Percentiles rank a stretch among this genome's conserved stretches.
Evolutionary conservation across 2,113 vertebrate species (phyloP).

Genomic region (Pycnonotus jocosus): DNA sequence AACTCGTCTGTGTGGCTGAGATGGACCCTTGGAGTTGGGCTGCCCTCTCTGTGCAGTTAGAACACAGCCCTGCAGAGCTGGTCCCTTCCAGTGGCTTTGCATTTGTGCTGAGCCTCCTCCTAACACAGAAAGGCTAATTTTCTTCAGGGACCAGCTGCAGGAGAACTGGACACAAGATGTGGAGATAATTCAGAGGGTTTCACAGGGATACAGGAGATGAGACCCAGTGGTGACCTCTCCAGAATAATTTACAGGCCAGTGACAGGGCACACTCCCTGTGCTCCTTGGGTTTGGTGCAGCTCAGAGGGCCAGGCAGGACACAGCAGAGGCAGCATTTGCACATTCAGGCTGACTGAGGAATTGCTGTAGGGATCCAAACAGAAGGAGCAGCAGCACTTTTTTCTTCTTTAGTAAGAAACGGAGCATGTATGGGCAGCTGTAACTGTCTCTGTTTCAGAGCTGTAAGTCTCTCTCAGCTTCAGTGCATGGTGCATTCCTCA

Average conservation of each 20-base stretch:
- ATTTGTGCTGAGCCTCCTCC: not conserved
- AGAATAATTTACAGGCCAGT: not conserved
- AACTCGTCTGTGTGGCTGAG: not conserved
- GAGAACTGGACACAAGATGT: not conserved
- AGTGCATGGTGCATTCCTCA: not conserved
- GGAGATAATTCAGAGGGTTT: not conserved
- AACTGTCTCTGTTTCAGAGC: not conserved
- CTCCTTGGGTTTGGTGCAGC: not conserved
- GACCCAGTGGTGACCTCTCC: not conserved
- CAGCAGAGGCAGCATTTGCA: not conserved
- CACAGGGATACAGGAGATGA: not conserved
- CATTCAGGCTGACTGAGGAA: not conserved
- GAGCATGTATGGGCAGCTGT: not conserved
- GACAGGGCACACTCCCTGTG: rapidly evolving
- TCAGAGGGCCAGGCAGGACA: not conserved
- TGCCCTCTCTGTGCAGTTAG: not conserved
- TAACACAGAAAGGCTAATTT: not conserved
- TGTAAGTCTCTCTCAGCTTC: constrained; percentile 18
- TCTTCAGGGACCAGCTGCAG: not conserved
- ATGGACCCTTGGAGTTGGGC: not conserved
- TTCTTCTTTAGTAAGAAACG: not conserved
- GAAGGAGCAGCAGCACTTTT: not conserved
- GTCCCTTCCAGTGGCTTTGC: not conserved
- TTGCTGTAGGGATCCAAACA: not conserved
- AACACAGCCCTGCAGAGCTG: not conserved